These are phyloP conservation scores for Thunnus maccoyii DNA, from an alignment of 2,113 vertebrate genomes.

Conservation along the genomic window DNA sequence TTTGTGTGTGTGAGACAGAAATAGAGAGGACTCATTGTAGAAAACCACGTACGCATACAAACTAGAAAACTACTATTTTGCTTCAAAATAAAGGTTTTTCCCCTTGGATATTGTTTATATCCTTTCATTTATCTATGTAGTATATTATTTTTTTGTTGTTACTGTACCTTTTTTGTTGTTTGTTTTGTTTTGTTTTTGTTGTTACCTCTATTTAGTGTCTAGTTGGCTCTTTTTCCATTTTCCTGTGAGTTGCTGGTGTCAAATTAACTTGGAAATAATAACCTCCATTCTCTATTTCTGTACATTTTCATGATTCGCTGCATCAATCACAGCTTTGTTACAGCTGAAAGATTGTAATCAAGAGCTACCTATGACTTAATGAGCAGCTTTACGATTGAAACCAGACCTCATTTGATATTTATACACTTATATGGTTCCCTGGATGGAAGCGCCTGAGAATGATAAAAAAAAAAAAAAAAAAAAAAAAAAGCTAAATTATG, in stretches of 20 bases:
- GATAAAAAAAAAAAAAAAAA: background rate
- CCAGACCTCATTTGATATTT: constrained; percentile 55
- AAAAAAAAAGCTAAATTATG: background rate
- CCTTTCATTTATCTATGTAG: constrained; percentile 14
- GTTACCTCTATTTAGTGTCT: constrained; percentile 15
- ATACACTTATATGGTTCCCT: constrained; percentile 32
- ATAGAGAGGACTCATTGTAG: background rate
- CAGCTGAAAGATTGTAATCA: constrained; percentile 48
- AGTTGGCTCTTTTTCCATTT: constrained; percentile 15
- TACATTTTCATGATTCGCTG: constrained; percentile 22
- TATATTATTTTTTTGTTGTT: constrained; percentile 20
- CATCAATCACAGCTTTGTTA: constrained; percentile 50
- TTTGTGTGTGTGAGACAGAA: background rate
- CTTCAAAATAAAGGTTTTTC: background rate
- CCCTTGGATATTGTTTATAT: constrained; percentile 20
- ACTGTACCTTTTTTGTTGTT: background rate
- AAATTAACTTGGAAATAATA: constrained; percentile 24
- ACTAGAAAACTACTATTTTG: constrained; percentile 35
- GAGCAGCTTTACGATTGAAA: constrained; percentile 52
- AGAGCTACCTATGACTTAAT: constrained; percentile 62
- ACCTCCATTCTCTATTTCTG: constrained; percentile 16
- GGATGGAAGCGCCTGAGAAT: constrained; percentile 34
- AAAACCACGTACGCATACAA: background rate
- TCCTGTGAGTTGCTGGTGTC: background rate
- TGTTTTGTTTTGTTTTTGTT: too few relatives aligned